A percentile compares a stretch with the other conserved stretches of the same genome.
Evolutionary conservation across 2,888 invertebrate species (phyloP).

Genomic region (Parnassius glacialis): DNA sequence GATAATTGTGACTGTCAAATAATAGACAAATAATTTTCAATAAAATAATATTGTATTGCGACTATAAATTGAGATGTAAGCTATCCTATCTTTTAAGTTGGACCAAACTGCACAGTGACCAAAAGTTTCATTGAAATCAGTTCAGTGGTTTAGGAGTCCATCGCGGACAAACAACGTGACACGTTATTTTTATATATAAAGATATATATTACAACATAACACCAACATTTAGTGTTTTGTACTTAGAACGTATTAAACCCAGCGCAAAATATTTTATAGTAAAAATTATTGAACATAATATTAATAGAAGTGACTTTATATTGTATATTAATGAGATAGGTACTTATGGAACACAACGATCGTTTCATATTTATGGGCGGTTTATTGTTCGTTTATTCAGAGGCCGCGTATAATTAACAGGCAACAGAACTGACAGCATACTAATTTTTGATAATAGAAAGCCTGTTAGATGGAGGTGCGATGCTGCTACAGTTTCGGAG

Average conservation of each 20-base stretch:
- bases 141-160: no score
- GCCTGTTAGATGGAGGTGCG: slow-evolving; percentile 59
- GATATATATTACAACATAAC: no score
- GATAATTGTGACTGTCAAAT: no score
- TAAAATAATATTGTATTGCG: no score
- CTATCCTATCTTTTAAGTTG: no score
- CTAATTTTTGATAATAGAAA: slow-evolving; percentile 59
- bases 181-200: no score
- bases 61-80: no score
- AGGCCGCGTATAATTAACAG: slow-evolving; percentile 57
- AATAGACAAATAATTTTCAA: no score
- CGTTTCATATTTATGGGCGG: slow-evolving; percentile 34
- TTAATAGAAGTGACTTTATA: not conserved
- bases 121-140: no score
- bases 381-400: slow-evolving; percentile 37
- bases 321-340: slow-evolving; percentile 10
- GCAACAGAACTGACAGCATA: slow-evolving; percentile 63
- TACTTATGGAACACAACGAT: slow-evolving; percentile 19
- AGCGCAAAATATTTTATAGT: not conserved
- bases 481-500: slow-evolving; percentile 64
- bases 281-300: not conserved
- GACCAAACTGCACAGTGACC: no score
- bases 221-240: no score
- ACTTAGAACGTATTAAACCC: not conserved
- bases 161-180: no score